Evolutionary conservation across 1,140 invertebrate genomes (phyloP), one percentile per base, ranked within the genome.

Genomic region (Dysdera silvatica): DNA sequence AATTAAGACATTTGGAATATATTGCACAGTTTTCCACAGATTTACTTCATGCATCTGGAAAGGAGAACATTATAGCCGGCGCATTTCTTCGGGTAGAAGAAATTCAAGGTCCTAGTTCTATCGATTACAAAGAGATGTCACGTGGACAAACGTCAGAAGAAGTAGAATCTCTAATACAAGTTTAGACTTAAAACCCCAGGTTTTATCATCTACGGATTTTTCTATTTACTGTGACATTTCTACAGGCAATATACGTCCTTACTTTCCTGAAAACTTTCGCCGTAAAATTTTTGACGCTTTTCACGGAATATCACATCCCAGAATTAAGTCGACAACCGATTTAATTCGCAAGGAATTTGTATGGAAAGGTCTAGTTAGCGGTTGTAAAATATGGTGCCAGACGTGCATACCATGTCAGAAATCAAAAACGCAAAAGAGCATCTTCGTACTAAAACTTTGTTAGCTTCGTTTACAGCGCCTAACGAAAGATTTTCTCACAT

Each of bases 21-120:
- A 75, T 79, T 14, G 57, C 69, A 0, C 74, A 76, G 64, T 77
- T 73, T 55, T 71, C 72, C 0, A 74, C 72, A 0, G 65, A 75
- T 26, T 73, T 78, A 29, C 35, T 58, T 14, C 71, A 77, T 61
- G 67, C 78, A 18, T 20, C 65, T 2, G 76, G 78, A 7, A 52
- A 62, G 1, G 63, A 72, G 3, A 78, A 79, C 45, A 43, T 53
- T 23, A 32, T 63, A 8, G 61, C 61, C 1, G 61, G 65, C 61
- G 5, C 61, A 1, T 32, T 63, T 5, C 49, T 60, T 10, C 49
- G 57, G 8, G 18, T 61, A 8, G 12, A 18, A n/a, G 4, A 7
- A 32, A 47, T 43, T 2, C 2, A 26, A 2, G 16, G 3, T 18
- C 28, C 10, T 10, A 24, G 24, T 40, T 23, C 53, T 12, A 29